Percentiles rank a stretch among this genome's conserved stretches.
Conservation (phyloP, 2,113 vertebrate species). For the Calcarius ornatus region DNA sequence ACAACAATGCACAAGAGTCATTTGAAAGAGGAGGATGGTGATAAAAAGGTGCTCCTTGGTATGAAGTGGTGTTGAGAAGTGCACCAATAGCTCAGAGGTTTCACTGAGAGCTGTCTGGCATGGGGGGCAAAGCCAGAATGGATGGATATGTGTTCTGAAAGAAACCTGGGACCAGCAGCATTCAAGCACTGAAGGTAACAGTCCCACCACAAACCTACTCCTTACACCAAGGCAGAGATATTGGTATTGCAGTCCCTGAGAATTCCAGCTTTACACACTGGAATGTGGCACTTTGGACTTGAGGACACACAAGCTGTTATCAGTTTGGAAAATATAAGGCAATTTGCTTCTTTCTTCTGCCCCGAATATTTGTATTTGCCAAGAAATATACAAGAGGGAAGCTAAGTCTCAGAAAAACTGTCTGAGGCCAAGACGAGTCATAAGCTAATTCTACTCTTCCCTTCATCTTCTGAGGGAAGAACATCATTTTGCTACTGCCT, state of each 20-base stretch:
- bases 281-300: neutral
- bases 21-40: neutral
- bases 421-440: neutral
- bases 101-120: neutral
- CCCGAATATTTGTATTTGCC: neutral
- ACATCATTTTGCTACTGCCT: neutral
- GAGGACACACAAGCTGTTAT: neutral
- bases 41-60: neutral
- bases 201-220: neutral
- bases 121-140: neutral
- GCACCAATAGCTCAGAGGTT: neutral
- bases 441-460: neutral
- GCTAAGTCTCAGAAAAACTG: neutral
- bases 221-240: neutral
- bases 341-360: neutral
- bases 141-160: neutral
- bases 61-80: neutral
- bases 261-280: neutral
- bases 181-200: neutral
- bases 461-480: neutral
- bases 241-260: neutral
- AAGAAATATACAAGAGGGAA: neutral
- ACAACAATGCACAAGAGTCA: neutral
- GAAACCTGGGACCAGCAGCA: neutral
- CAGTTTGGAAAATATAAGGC: neutral